Percentiles rank a stretch among this genome's conserved stretches.
Evolutionary conservation across 2,797 vertebrate species (phyloP).

Genomic region (Hydrocynus forskahlii): DNA sequence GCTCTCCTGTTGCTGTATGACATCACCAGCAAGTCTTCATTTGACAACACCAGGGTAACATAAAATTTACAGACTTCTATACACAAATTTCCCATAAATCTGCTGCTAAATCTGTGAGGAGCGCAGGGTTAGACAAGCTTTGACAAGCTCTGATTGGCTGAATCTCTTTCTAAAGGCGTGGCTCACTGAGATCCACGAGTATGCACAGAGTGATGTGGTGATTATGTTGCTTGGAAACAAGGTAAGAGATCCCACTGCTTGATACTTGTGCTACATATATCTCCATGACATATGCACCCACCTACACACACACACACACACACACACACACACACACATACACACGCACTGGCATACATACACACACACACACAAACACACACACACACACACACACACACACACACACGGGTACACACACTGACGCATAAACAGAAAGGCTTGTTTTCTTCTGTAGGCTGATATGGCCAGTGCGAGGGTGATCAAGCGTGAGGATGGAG

Average conservation of each 20-base stretch:
- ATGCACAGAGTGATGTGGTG: slow-evolving; percentile 94
- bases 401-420: too few species aligned
- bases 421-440: neutral
- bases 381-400: neutral
- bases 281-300: neutral
- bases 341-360: neutral
- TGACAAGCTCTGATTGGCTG: slow-evolving; percentile 29
- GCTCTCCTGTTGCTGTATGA: slow-evolving; percentile 95
- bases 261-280: neutral
- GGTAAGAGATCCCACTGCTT: slow-evolving; percentile 74
- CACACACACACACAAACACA: neutral
- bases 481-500: slow-evolving; percentile 90
- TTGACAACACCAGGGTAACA: slow-evolving; percentile 85
- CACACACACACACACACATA: neutral
- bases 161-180: slow-evolving; percentile 84
- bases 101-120: neutral
- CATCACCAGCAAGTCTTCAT: slow-evolving; percentile 94
- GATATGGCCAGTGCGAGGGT: slow-evolving; percentile 87
- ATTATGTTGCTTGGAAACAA: slow-evolving; percentile 99
- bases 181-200: slow-evolving; percentile 96
- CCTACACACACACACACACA: neutral
- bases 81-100: neutral
- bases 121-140: neutral
- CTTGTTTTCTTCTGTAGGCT: slow-evolving; percentile 35
- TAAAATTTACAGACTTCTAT: neutral